Percentiles rank a stretch among this genome's conserved stretches.
Conservation (phyloP, 2,888 invertebrate genomes). For the Heliconius cydno region DNA sequence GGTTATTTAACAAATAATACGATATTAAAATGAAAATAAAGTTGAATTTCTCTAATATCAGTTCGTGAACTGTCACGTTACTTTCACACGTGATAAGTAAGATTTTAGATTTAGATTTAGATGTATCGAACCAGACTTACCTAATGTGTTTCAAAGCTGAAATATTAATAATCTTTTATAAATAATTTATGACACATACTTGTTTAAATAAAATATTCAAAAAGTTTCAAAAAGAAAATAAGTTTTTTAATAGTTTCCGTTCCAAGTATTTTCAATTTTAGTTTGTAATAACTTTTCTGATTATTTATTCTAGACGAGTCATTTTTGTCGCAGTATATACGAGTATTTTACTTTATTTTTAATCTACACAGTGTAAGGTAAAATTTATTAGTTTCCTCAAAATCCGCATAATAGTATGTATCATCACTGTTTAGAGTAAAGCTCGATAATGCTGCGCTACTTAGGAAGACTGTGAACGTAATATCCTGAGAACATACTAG, state of each 20-base stretch:
- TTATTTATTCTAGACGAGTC: not conserved
- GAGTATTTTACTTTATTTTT: too few species aligned
- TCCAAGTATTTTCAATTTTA: not conserved
- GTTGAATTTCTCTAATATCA: not conserved
- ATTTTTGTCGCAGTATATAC: too few species aligned
- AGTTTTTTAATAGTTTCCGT: not conserved
- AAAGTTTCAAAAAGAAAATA: not conserved
- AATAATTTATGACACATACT: not conserved
- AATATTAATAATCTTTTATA: not conserved
- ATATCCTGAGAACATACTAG: slow-evolving; percentile 30
- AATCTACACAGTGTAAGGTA: too few species aligned
- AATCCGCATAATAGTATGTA: not conserved
- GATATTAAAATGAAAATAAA: too few species aligned
- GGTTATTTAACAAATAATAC: too few species aligned
- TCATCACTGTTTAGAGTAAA: not conserved
- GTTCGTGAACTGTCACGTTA: not conserved
- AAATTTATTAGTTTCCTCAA: not conserved
- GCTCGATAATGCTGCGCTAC: slow-evolving; percentile 11
- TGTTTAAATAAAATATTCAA: not conserved
- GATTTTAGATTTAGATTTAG: too few species aligned
- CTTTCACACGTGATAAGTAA: too few species aligned
- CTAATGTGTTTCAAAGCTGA: not conserved
- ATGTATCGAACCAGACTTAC: not conserved
- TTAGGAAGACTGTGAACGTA: slow-evolving; percentile 21
- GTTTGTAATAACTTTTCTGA: not conserved